Conservation (phyloP, 2,797 vertebrate genomes). For the Furcifer pardalis region DNA sequence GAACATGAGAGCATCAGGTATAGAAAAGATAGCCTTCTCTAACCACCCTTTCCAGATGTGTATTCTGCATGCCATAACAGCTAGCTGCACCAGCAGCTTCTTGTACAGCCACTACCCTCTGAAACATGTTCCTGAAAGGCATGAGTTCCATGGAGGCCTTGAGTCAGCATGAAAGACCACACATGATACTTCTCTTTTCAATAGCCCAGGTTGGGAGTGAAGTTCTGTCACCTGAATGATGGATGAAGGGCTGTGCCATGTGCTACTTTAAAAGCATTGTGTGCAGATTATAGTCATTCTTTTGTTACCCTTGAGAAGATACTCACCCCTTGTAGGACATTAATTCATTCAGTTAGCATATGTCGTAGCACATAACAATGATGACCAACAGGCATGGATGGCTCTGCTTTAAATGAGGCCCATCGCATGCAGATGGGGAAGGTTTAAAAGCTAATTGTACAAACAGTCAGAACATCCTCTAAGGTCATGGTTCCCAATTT, state of each 20-base stretch:
- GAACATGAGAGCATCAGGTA: neutral
- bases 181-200: conserved; percentile 11
- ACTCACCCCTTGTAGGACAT: neutral
- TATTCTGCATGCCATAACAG: neutral
- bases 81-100: neutral
- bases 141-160: conserved; percentile 2
- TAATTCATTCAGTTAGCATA: neutral
- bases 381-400: too few relatives aligned
- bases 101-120: neutral
- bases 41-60: conserved; percentile 1
- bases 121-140: neutral
- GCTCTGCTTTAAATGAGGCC: too few relatives aligned
- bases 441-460: neutral
- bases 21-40: neutral
- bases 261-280: neutral
- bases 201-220: neutral
- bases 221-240: neutral
- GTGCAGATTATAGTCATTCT: neutral
- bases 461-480: neutral
- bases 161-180: neutral
- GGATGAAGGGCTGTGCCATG: neutral
- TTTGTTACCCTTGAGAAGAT: too few relatives aligned
- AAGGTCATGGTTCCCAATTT: too few relatives aligned
- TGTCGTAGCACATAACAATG: neutral
- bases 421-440: too few relatives aligned